Conservation (phyloP, 2,888 invertebrate species). For the Doris montereyensis region DNA sequence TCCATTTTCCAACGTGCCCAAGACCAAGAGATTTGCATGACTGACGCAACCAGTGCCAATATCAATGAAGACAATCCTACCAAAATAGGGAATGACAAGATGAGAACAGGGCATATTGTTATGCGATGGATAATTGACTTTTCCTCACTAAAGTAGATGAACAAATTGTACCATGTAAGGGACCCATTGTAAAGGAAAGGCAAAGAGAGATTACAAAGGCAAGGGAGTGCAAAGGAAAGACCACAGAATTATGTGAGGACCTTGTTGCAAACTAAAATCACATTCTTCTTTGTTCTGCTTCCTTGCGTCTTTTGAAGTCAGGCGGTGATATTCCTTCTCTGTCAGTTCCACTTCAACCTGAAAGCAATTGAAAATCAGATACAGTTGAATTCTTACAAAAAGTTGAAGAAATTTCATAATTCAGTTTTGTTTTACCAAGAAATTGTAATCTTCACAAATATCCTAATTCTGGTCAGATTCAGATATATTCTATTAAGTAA, state of each 20-base stretch:
- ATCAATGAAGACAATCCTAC: conserved; percentile 80
- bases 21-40: conserved; percentile 81
- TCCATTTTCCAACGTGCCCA: conserved; percentile 81
- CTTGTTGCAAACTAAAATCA: conserved; percentile 76
- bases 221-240: conserved; percentile 80
- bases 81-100: conserved; percentile 81
- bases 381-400: too few relatives aligned
- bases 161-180: conserved; percentile 84
- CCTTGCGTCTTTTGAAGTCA: conserved; percentile 76
- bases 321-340: conserved; percentile 80
- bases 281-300: conserved; percentile 56
- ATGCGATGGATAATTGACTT: conserved; percentile 79
- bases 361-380: conserved; percentile 57
- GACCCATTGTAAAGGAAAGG: conserved; percentile 85
- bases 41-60: conserved; percentile 80
- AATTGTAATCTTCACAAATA: too few relatives aligned
- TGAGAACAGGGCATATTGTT: conserved; percentile 80
- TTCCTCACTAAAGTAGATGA: conserved; percentile 81
- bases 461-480: too few relatives aligned
- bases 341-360: conserved; percentile 83
- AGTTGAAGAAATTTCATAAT: too few relatives aligned
- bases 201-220: conserved; percentile 79
- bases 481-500: too few relatives aligned
- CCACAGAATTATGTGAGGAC: conserved; percentile 80
- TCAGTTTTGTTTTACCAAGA: too few relatives aligned